phyloP scores from a whole-genome alignment of 1,140 invertebrate species.

The Drosophila sechellia region DNA sequence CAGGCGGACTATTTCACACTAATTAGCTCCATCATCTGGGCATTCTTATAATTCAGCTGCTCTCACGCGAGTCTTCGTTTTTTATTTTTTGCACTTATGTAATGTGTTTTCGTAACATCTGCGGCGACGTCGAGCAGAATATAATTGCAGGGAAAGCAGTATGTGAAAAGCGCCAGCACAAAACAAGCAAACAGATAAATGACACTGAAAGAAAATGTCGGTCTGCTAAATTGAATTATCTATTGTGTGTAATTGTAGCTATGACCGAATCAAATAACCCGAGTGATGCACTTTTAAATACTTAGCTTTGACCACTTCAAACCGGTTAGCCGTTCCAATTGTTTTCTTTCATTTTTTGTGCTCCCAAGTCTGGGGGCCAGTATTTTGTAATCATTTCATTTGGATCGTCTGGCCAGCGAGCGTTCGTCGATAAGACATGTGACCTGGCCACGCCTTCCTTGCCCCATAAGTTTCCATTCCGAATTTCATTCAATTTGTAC shows the following conservation, averaged over 20 bases:
- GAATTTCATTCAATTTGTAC: slow-evolving; percentile 31
- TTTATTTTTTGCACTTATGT: slow-evolving; percentile 66
- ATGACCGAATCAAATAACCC: slow-evolving; percentile 1
- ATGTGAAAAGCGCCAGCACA: slow-evolving; percentile 49
- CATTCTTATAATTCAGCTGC: slow-evolving; percentile 39
- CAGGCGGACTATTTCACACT: slow-evolving; percentile 29
- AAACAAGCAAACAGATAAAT: slow-evolving; percentile 62
- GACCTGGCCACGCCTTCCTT: slow-evolving; percentile 35
- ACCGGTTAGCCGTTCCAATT: slow-evolving; percentile 51
- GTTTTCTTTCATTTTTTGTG: slow-evolving; percentile 8
- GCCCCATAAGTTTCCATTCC: slow-evolving; percentile 18
- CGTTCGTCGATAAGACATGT: slow-evolving; percentile 36
- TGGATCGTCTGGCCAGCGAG: slow-evolving; percentile 22
- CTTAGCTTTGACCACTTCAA: slow-evolving; percentile 42
- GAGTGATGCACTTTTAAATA: slow-evolving; percentile 46
- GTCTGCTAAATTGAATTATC: slow-evolving; percentile 51
- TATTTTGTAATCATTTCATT: slow-evolving; percentile 42
- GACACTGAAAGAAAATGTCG: slow-evolving; percentile 37
- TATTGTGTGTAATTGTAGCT: slow-evolving; percentile 14
- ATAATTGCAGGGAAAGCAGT: slow-evolving; percentile 66
- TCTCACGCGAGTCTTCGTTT: slow-evolving; percentile 53
- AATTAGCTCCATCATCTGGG: slow-evolving; percentile 33
- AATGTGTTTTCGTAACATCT: slow-evolving; percentile 79
- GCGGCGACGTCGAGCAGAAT: slow-evolving; percentile 46
- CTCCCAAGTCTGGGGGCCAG: slow-evolving; percentile 21